phyloP scores from a whole-genome alignment of 2,113 vertebrate species.

The Cynopterus brachyotis region DNA sequence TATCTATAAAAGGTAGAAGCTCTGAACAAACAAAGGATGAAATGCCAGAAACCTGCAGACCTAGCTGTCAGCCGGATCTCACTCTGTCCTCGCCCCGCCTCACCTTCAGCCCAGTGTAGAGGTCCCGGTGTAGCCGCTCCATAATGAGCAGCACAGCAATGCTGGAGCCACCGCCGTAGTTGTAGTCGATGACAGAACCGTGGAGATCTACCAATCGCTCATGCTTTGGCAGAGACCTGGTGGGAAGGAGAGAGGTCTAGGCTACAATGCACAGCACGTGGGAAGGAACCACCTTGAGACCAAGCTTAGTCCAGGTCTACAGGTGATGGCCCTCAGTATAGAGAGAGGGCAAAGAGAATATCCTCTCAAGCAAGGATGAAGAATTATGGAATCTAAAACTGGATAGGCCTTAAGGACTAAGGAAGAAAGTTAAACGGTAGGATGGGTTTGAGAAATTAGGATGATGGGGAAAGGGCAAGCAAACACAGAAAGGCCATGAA shows the following conservation, averaged over 20 bases:
- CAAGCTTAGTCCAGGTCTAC: background rate
- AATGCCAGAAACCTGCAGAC: background rate
- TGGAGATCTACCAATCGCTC: constrained; percentile 96
- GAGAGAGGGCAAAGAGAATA: background rate
- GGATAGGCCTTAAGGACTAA: background rate
- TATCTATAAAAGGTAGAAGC: background rate
- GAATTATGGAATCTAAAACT: background rate
- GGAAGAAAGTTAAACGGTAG: background rate
- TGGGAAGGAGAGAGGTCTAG: background rate
- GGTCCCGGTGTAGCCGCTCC: constrained; percentile 96
- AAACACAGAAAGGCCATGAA: background rate
- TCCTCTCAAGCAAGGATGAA: background rate
- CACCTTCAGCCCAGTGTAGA: constrained; percentile 97
- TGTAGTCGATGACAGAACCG: constrained; percentile 97
- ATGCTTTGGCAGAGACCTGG: constrained; percentile 94
- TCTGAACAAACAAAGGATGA: background rate
- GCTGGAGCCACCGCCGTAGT: constrained; percentile 93
- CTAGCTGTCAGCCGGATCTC: background rate
- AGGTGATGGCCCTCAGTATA: background rate
- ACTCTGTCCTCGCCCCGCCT: background rate
- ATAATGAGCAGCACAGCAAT: constrained; percentile 97
- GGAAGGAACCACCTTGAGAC: background rate
- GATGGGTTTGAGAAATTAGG: background rate
- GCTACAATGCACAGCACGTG: background rate
- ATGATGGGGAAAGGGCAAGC: background rate